Conservation (phyloP, 2,888 invertebrate genomes). For the Microctonus aethiopoides region DNA sequence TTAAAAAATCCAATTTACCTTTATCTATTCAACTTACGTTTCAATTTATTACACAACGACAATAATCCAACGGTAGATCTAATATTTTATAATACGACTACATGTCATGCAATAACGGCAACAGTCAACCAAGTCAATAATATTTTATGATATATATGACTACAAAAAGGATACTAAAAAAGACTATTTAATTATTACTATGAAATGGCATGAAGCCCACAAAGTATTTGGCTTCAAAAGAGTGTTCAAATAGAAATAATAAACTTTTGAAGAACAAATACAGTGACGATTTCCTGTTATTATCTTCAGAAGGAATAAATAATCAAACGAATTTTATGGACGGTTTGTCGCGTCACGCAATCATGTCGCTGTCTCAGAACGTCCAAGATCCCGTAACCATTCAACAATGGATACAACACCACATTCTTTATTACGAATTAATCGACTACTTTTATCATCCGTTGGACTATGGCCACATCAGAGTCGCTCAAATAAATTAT, state of each 20-base stretch:
- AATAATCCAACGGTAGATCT: too few relatives aligned
- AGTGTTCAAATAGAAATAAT: not conserved
- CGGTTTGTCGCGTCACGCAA: not conserved
- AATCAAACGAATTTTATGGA: not conserved
- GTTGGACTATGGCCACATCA: slow-evolving; percentile 52
- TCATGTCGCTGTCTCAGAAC: slow-evolving; percentile 8
- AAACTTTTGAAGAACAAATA: not conserved
- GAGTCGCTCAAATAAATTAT: slow-evolving; percentile 35
- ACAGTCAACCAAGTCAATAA: not conserved
- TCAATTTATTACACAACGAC: too few relatives aligned
- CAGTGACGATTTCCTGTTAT: too few relatives aligned
- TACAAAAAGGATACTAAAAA: not conserved
- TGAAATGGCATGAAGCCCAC: not conserved
- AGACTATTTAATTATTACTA: not conserved
- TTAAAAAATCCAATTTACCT: too few relatives aligned
- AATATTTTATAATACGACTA: not conserved
- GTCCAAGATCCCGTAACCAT: not conserved
- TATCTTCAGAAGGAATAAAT: not conserved
- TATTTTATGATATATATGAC: not conserved
- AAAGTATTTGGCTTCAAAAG: not conserved
- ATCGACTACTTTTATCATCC: slow-evolving; percentile 33
- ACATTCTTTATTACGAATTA: slow-evolving; percentile 34
- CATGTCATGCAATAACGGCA: not conserved
- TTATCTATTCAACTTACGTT: too few relatives aligned
- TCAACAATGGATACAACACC: slow-evolving; percentile 28